Evolutionary conservation across 1,140 invertebrate genomes (phyloP), one percentile per base, ranked within the genome.

Genomic region (Lepeophtheirus salmonis): DNA sequence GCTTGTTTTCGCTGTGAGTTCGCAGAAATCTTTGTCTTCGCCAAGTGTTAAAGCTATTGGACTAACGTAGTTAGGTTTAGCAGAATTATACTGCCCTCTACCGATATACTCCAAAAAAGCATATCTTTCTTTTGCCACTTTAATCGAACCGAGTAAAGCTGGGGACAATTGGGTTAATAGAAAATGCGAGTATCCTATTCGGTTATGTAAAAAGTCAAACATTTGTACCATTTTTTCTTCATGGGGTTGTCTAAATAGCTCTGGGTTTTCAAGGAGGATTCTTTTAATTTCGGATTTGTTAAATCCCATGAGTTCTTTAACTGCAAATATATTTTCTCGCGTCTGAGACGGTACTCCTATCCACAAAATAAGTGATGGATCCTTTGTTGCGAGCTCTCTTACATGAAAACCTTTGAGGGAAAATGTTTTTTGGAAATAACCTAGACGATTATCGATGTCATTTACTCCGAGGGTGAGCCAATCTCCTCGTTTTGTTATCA

Each of bases 51-150:
- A 21, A 10, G 50, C 50, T 52, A 18, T 10, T 4, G 50, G 50
- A 21, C 50, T 52, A 4, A 52, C 50, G 50, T 52, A 52, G 10
- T 52, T 52, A 10, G 50, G 50, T 16, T 52, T 52, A 10, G n/a
- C 16, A 22, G 50, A 16, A 52, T 52, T 52, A 22, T 18, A 52
- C 21, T 52, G 50, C 4, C 16, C 21, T 10, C 50, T 16, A 4
- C 50, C 21, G 10, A 52, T 16, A 10, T 14, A 18, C 50, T 52
- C 16, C 12, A 52, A 16, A 52, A 13, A 52, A 12, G n/a, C n/a
- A 16, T 18, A 16, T 22, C 50, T 12, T 10, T 18, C 50, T 21
- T 52, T 52, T 10, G 21, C 21, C 4, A 10, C 16, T 12, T 18
- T 12, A 6, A 22, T 16, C 4, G 4, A 4, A 6, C 50, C 50